Conservation (phyloP, 2,113 vertebrate species). For the Hyla sarda region DNA sequence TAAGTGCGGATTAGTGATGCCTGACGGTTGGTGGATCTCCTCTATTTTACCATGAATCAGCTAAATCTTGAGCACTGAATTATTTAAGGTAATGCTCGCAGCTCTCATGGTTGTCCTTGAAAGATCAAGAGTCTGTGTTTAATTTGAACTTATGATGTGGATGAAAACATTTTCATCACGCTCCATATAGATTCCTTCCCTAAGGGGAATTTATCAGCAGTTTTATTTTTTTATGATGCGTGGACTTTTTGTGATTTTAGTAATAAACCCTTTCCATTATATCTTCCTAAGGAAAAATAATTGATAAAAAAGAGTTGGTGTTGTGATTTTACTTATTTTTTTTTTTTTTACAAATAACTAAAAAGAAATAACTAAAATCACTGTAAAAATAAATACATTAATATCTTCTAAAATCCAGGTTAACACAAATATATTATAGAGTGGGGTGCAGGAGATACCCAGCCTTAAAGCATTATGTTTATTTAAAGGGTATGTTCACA, state of each 20-base stretch:
- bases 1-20: not conserved
- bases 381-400: too few relatives aligned
- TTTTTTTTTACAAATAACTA: too few relatives aligned
- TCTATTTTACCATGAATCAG: constrained; percentile 18
- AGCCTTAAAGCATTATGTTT: too few relatives aligned
- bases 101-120: not conserved
- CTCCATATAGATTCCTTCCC: not conserved
- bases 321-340: too few relatives aligned
- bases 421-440: too few relatives aligned
- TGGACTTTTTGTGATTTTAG: not conserved
- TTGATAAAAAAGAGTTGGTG: too few relatives aligned
- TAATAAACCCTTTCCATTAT: not conserved
- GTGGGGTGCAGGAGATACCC: too few relatives aligned
- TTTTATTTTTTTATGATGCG: not conserved
- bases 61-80: not conserved
- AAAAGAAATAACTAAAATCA: too few relatives aligned
- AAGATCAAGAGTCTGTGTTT: constrained; percentile 7
- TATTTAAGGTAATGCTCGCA: not conserved
- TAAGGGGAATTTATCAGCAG: not conserved
- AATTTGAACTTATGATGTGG: not conserved
- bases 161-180: constrained; percentile 17
- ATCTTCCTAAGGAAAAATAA: too few relatives aligned
- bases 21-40: not conserved
- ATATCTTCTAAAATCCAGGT: too few relatives aligned
- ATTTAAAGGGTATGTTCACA: too few relatives aligned